Base-by-base conservation (phyloP, 2,888 invertebrate species). In the Minunthozetes semirufus region DNA sequence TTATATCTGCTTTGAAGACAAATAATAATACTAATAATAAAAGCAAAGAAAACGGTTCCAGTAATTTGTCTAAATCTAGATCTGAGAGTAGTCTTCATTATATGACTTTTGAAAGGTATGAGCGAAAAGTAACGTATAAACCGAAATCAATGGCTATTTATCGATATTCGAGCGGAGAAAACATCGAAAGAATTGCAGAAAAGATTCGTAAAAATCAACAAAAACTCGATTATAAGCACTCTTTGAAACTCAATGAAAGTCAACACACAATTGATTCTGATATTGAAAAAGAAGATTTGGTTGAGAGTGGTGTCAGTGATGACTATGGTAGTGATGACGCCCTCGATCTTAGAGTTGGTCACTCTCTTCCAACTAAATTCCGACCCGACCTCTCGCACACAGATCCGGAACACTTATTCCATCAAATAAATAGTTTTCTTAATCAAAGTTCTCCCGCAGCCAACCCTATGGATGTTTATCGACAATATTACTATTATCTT, bases 401-500 rank as follows among this genome's bases (percentile, higher is more conserved):
- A 15, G 53, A 33, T 38, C 50, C 56, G 17, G 56, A 56, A 19
- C 48, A 48, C 48, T 33, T 72, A n/a, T 33, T 72, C 53, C 53
- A 72, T 72, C 33, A 72, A 25, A 72, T 72, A 15, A 56, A 72
- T 56, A 56, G 29, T 17, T 72, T 50, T 15, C 56, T 50, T 5
- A 56, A 72, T 56, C 29, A 72, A 29, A 19, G 22, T 1, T 72
- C 72, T 15, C 29, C 72, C 17, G 33, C 72, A 25, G 38, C 50
- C 13, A 72, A 72, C 17, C 75, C 71, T n/a, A 17, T 75, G n/a
- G 75, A 75, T 46, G 22, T 75, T 8, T 75, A 75, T 33, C 56
- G 63, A 8, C 75, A 75, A 13, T 75, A 75, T 22, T 75, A 75
- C 27, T 75, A 75, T n/a, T 75, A 75, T 29, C 75, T 75, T 2